These are phyloP conservation scores for Carpatolechia fugitivella DNA, from an alignment of 2,888 invertebrate genomes.

Conservation along the genomic window DNA sequence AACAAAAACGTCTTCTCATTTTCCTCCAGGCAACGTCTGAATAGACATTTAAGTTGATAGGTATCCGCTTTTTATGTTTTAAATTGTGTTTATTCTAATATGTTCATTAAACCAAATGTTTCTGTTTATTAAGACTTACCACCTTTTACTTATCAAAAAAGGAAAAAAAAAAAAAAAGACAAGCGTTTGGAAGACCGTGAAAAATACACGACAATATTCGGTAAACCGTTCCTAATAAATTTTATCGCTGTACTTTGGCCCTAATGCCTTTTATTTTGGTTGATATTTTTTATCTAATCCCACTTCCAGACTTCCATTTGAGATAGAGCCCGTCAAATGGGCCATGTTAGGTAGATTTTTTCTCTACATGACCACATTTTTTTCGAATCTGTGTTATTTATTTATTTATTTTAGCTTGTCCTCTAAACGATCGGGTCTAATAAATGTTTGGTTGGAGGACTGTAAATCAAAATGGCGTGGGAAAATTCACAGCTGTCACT, in stretches of 20 bases:
- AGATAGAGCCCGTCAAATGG: not conserved
- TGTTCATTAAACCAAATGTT: too few relatives aligned
- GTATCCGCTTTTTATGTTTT: too few relatives aligned
- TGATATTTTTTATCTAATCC: not conserved
- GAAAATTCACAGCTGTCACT: not conserved
- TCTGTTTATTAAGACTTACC: too few relatives aligned
- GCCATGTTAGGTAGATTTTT: not conserved
- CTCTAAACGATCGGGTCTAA: not conserved
- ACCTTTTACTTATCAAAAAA: too few relatives aligned
- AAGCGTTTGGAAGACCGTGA: not conserved
- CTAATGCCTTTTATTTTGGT: not conserved
- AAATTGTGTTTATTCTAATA: too few relatives aligned
- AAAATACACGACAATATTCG: not conserved
- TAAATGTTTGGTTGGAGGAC: not conserved
- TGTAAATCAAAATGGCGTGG: slow-evolving; percentile 3
- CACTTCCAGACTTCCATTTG: not conserved
- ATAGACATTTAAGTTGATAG: too few relatives aligned
- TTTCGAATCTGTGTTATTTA: slow-evolving; percentile 1
- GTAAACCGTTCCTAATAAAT: not conserved
- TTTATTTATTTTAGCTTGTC: not conserved
- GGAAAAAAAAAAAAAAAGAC: too few relatives aligned
- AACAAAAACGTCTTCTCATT: too few relatives aligned
- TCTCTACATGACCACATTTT: not conserved
- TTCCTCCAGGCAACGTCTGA: too few relatives aligned
- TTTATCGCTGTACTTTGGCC: not conserved